These are phyloP conservation scores for Picus viridis DNA, from an alignment of 2,797 vertebrate species.

Conservation along the genomic window DNA sequence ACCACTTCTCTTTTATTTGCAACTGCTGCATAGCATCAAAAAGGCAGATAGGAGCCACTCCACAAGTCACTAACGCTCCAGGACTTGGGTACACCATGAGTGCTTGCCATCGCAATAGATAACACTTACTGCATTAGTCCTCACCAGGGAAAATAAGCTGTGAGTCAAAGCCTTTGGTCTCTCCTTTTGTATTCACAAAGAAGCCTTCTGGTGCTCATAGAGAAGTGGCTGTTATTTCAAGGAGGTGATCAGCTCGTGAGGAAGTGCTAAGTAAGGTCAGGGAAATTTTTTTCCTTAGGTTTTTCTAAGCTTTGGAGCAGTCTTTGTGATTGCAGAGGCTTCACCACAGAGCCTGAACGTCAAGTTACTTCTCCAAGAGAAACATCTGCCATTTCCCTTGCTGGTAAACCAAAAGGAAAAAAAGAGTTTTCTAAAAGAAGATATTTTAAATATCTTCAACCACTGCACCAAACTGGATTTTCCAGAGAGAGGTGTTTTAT, in stretches of 20 bases:
- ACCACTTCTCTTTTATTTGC: background rate
- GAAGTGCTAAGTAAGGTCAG: background rate
- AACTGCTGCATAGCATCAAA: background rate
- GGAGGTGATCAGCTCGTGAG: background rate
- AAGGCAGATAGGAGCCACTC: background rate
- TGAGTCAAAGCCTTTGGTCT: background rate
- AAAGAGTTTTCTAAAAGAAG: background rate
- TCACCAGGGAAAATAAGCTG: background rate
- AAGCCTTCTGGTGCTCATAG: background rate
- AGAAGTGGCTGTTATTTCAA: conserved; percentile 16
- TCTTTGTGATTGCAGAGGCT: background rate
- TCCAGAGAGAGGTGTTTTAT: background rate
- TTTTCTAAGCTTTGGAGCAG: background rate
- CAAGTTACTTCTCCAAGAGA: background rate
- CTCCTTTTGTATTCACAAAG: background rate
- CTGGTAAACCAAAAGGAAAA: background rate
- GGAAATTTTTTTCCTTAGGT: background rate
- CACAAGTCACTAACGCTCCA: background rate
- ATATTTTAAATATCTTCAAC: background rate
- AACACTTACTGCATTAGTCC: background rate
- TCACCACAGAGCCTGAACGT: background rate
- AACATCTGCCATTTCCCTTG: background rate
- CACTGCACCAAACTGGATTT: background rate
- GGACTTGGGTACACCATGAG: background rate
- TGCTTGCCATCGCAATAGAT: background rate